Percentiles rank a stretch among this genome's conserved stretches.
These are phyloP conservation scores for Phalloptychus januarius DNA, from an alignment of 2,797 vertebrate species.

Conservation along the genomic window DNA sequence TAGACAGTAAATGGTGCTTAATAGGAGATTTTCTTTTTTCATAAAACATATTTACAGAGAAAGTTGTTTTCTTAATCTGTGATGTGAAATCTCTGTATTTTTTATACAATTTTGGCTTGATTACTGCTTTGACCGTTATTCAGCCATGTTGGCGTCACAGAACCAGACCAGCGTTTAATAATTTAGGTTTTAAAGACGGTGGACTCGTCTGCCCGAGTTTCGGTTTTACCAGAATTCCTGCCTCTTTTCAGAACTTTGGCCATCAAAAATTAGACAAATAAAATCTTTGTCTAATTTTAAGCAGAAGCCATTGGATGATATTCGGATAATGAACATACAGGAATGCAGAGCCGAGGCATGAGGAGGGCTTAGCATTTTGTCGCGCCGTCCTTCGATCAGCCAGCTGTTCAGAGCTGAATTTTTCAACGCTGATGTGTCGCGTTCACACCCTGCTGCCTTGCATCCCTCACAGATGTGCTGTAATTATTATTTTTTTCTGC, in stretches of 20 bases:
- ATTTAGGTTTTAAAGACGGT: neutral
- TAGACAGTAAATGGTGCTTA: too few relatives aligned
- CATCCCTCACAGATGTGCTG: neutral
- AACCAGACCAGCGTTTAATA: neutral
- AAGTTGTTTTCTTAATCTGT: too few relatives aligned
- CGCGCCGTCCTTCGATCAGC: neutral
- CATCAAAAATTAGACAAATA: neutral
- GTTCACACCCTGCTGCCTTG: conserved; percentile 51
- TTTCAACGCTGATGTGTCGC: conserved; percentile 47
- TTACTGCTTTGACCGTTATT: neutral
- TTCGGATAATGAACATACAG: neutral
- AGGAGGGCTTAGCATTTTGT: neutral
- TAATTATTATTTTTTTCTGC: conserved; percentile 3
- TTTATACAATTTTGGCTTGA: too few relatives aligned
- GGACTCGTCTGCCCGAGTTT: neutral
- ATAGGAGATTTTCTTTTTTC: too few relatives aligned
- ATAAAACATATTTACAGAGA: too few relatives aligned
- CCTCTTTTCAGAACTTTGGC: neutral
- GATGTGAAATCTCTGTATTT: too few relatives aligned
- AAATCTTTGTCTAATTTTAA: neutral
- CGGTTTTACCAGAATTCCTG: neutral
- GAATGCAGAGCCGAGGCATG: neutral
- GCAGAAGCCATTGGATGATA: neutral
- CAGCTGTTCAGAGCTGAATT: conserved; percentile 26
- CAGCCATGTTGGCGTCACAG: neutral